Conservation (phyloP, 2,113 vertebrate species). For the Spheniscus mendiculus region DNA sequence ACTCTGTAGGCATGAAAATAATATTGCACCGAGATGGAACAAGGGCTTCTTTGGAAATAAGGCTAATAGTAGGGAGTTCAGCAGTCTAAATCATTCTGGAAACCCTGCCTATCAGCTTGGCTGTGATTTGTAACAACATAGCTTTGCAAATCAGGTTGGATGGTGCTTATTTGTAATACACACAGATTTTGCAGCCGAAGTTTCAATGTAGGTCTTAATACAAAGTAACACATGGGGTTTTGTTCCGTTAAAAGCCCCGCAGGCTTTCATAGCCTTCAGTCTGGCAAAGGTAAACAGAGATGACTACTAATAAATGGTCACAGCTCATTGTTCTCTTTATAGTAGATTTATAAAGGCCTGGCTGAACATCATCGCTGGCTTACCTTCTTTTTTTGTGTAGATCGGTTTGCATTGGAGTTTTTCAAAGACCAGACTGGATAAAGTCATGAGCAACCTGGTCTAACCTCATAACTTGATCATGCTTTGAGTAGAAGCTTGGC, state of each 20-base stretch:
- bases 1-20: background rate
- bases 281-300: background rate
- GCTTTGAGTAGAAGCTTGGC: background rate
- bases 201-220: background rate
- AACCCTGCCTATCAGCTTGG: background rate
- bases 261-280: background rate
- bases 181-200: background rate
- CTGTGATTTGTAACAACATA: background rate
- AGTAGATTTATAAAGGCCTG: constrained; percentile 24
- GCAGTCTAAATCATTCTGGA: background rate
- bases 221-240: background rate
- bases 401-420: background rate
- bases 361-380: background rate
- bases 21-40: background rate
- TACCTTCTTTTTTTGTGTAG: constrained; percentile 14
- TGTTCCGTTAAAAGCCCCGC: background rate
- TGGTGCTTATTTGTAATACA: background rate
- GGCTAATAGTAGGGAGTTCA: background rate
- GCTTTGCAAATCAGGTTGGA: background rate
- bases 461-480: background rate
- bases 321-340: background rate
- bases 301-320: background rate
- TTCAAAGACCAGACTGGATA: background rate
- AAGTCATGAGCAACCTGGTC: background rate
- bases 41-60: background rate